phyloP scores from a whole-genome alignment of 2,113 vertebrate species.

The Rallus limicola region DNA sequence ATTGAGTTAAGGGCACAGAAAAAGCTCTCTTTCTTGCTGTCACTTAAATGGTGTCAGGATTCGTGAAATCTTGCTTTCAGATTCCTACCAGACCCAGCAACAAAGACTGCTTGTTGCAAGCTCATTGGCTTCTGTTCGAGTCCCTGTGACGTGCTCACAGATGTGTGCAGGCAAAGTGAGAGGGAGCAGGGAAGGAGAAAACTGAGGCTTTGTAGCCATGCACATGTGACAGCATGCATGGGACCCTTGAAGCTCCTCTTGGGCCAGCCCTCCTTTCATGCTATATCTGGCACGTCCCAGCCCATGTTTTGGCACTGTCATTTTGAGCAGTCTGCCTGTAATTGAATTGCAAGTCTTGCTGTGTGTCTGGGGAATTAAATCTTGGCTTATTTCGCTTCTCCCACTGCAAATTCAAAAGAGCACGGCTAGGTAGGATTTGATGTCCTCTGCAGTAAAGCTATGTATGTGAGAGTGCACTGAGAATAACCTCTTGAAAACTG shows the following conservation, averaged over 20 bases:
- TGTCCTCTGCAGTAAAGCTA: neutral
- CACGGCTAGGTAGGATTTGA: neutral
- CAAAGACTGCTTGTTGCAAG: conserved; percentile 59
- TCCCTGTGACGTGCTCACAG: conserved; percentile 39
- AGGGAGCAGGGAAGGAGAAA: neutral
- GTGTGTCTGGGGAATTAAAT: neutral
- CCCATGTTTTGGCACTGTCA: neutral
- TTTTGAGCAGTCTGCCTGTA: neutral
- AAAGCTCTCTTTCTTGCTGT: conserved; percentile 30
- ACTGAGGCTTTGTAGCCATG: conserved; percentile 1
- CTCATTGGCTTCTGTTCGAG: conserved; percentile 18
- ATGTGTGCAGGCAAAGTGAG: conserved; percentile 22
- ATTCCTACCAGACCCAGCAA: conserved; percentile 32
- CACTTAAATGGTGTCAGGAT: conserved; percentile 44
- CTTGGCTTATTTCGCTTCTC: neutral
- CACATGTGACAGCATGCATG: neutral
- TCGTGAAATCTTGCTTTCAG: conserved; percentile 49
- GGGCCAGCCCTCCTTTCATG: neutral
- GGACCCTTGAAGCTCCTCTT: neutral
- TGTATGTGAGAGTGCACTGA: fast-evolving
- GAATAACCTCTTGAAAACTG: neutral
- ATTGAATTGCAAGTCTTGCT: neutral
- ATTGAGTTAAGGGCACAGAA: neutral
- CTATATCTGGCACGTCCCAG: neutral
- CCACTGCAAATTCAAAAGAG: neutral